Evolutionary conservation across 2,113 vertebrate genomes (phyloP).

Genomic region (Lepus americanus): DNA sequence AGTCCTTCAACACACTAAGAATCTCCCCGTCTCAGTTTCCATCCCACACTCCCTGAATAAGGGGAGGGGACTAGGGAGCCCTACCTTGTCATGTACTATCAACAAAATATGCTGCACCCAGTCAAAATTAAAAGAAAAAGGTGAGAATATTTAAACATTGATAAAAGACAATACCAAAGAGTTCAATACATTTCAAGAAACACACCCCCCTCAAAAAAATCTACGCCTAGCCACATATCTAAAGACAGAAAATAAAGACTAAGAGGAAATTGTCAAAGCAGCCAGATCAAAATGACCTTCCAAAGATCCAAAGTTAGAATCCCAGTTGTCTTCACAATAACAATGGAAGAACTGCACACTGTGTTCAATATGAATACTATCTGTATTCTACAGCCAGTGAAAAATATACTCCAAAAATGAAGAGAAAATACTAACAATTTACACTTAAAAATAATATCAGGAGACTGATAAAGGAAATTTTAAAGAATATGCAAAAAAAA

Average conservation of each 20-base stretch:
- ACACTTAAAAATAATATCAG: neutral
- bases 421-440: neutral
- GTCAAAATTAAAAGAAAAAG: too few species aligned
- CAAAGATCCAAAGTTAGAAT: slow-evolving; percentile 3
- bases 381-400: neutral
- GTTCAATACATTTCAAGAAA: too few species aligned
- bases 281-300: neutral
- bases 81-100: too few species aligned
- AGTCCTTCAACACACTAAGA: too few species aligned
- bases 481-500: slow-evolving; percentile 16
- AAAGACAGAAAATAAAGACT: neutral
- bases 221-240: too few species aligned
- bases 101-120: too few species aligned
- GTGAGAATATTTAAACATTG: too few species aligned
- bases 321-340: neutral
- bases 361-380: neutral
- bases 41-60: too few species aligned
- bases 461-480: slow-evolving; percentile 13
- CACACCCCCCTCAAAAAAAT: too few species aligned
- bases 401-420: slow-evolving; percentile 12
- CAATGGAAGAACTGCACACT: neutral
- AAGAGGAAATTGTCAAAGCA: slow-evolving; percentile 8
- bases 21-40: too few species aligned
- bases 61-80: too few species aligned
- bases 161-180: too few species aligned